Conservation (phyloP, 2,113 vertebrate genomes). For the Euleptes europaea region DNA sequence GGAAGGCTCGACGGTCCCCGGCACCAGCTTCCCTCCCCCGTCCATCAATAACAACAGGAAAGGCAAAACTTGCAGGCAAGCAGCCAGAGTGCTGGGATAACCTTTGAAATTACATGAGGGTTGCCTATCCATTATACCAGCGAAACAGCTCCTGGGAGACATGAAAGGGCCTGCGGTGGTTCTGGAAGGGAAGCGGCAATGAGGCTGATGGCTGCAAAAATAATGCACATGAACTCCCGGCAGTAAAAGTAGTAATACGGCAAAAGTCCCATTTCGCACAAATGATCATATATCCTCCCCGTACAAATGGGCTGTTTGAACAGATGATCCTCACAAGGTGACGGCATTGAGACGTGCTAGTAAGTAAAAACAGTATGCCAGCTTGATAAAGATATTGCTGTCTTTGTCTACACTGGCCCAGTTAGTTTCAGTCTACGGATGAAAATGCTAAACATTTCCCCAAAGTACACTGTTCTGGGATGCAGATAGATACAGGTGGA, state of each 20-base stretch:
- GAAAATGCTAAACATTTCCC: background rate
- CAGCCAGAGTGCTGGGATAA: slow-evolving; percentile 2
- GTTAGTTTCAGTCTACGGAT: background rate
- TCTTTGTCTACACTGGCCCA: background rate
- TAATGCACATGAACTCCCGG: slow-evolving; percentile 10
- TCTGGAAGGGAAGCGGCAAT: slow-evolving; percentile 22
- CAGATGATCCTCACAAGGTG: background rate
- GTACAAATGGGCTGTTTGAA: background rate
- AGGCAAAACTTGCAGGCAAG: background rate
- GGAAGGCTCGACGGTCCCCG: background rate
- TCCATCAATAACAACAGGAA: fast-evolving
- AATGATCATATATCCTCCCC: fast-evolving
- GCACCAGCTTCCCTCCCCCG: background rate
- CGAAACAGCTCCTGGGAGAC: slow-evolving; percentile 39
- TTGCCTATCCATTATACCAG: slow-evolving; percentile 33
- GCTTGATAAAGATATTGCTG: background rate
- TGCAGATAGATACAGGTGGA: background rate
- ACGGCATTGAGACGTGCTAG: background rate
- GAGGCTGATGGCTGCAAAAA: slow-evolving; percentile 29
- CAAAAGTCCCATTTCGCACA: background rate
- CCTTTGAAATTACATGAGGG: slow-evolving; percentile 39
- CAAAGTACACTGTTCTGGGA: too few species aligned
- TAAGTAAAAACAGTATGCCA: background rate
- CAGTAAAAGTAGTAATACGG: slow-evolving; percentile 13
- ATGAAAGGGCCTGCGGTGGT: background rate